Conservation (phyloP, 2,797 vertebrate species). For the Phataginus tricuspis region DNA sequence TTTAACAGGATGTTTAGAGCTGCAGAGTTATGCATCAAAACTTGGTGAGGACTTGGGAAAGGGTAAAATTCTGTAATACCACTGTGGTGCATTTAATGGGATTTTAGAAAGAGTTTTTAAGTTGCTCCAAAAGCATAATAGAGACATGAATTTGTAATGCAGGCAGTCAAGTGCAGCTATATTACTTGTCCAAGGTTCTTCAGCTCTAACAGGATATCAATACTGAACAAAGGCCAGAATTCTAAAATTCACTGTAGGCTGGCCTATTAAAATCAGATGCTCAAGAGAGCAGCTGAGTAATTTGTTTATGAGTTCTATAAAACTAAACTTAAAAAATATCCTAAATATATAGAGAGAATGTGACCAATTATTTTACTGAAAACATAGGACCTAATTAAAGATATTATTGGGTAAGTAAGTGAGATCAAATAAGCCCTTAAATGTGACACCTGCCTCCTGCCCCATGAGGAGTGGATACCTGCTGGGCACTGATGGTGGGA, state of each 20-base stretch:
- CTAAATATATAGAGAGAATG: not conserved
- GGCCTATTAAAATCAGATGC: conserved; percentile 42
- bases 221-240: conserved; percentile 3
- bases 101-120: conserved; percentile 33
- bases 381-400: not conserved
- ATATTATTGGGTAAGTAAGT: not conserved
- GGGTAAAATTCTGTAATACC: not conserved
- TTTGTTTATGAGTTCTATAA: conserved; percentile 24
- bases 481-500: not conserved
- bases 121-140: not conserved
- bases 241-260: not conserved
- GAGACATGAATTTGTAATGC: conserved; percentile 54
- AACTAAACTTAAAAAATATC: not conserved
- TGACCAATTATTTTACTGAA: not conserved
- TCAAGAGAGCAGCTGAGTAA: not conserved
- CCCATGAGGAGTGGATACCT: not conserved
- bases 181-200: not conserved
- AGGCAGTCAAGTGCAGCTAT: not conserved
- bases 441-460: not conserved
- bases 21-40: not conserved
- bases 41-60: not conserved
- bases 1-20: not conserved
- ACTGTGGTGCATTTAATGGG: not conserved
- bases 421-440: not conserved
- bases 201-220: conserved; percentile 8